Conservation (phyloP, 2,113 vertebrate genomes). For the Vulpes lagopus region DNA sequence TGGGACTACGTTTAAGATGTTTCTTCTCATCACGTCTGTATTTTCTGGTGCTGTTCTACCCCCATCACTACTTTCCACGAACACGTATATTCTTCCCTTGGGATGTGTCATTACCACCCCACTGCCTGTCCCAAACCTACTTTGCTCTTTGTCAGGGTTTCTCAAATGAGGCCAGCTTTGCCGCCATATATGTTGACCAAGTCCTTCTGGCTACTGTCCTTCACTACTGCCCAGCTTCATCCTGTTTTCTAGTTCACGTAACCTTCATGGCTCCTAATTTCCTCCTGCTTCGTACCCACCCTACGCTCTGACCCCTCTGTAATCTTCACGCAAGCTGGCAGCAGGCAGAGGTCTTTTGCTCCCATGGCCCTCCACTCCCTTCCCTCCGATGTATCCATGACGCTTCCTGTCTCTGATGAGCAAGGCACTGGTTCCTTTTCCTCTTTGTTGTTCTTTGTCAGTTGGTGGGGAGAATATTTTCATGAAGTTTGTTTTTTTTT, state of each 20-base stretch:
- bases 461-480: background rate
- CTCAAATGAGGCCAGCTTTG: background rate
- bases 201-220: background rate
- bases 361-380: background rate
- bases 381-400: background rate
- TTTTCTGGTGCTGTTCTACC: background rate
- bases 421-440: background rate
- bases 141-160: background rate
- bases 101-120: background rate
- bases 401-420: background rate
- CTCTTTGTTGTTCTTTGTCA: background rate
- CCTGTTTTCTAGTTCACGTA: background rate
- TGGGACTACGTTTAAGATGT: background rate
- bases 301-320: background rate
- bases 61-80: background rate
- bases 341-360: background rate
- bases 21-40: background rate
- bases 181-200: rapidly evolving
- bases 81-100: background rate
- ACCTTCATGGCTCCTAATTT: background rate
- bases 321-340: too few relatives aligned
- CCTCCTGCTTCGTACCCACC: background rate
- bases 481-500: background rate
- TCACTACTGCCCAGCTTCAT: background rate
- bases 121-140: background rate